phyloP scores from a whole-genome alignment of 2,113 vertebrate species.

The Spermophilus dauricus region DNA sequence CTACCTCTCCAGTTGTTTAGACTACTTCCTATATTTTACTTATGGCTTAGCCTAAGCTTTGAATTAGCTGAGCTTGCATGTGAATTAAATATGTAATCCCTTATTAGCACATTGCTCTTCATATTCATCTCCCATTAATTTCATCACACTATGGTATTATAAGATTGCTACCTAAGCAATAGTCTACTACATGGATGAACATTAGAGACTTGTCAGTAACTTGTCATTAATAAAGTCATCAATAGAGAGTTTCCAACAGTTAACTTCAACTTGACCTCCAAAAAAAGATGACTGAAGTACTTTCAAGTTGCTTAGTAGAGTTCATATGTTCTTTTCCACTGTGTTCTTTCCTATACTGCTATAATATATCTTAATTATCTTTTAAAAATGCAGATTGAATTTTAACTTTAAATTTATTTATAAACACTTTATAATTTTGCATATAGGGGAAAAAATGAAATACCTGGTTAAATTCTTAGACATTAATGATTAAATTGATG shows the following conservation, averaged over 20 bases:
- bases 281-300: not conserved
- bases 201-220: not conserved
- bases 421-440: not conserved
- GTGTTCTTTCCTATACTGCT: not conserved
- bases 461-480: not conserved
- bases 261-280: not conserved
- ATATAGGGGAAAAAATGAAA: not conserved
- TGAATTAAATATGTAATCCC: not conserved
- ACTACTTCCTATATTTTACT: not conserved
- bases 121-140: not conserved
- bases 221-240: not conserved
- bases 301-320: not conserved
- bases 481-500: not conserved
- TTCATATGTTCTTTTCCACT: not conserved
- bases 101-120: not conserved
- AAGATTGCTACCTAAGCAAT: no score
- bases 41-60: not conserved
- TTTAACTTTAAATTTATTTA: slow-evolving; percentile 5
- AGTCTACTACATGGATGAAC: not conserved
- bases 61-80: not conserved
- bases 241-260: not conserved
- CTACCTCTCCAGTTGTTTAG: not conserved
- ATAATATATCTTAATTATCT: not conserved
- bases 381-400: not conserved
- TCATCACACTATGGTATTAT: not conserved